Conservation (phyloP, 2,888 invertebrate genomes). For the Disparrhopalites patrizii region DNA sequence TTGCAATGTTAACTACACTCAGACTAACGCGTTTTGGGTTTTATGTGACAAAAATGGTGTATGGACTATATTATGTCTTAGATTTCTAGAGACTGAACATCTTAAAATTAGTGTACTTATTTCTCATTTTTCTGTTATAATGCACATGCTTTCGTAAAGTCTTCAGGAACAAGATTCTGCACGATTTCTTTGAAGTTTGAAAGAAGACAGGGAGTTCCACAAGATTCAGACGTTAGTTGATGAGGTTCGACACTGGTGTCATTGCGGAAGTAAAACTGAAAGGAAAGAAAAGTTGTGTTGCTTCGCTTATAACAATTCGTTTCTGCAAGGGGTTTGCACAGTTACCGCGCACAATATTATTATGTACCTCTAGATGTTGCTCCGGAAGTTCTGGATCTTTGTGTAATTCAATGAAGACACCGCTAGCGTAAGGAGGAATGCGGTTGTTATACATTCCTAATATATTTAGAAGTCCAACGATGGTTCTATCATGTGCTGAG, state of each 20-base stretch:
- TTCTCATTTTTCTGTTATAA: no score
- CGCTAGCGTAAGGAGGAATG: slow-evolving; percentile 54
- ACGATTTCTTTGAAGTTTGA: not conserved
- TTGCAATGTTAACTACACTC: no score
- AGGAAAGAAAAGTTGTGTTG: slow-evolving; percentile 25
- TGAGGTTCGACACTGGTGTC: not conserved
- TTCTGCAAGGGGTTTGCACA: not conserved
- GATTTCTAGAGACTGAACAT: no score
- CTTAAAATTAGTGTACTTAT: no score
- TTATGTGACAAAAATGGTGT: no score
- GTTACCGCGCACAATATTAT: not conserved
- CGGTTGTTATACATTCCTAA: slow-evolving; percentile 58
- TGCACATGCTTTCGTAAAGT: slow-evolving; percentile 8
- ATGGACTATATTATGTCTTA: no score
- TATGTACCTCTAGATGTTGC: slow-evolving; percentile 52
- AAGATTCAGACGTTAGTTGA: not conserved
- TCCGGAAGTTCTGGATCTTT: slow-evolving; percentile 52
- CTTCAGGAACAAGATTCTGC: not conserved
- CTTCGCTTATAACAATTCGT: not conserved
- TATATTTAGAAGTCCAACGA: slow-evolving; percentile 69
- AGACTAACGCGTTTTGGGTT: no score
- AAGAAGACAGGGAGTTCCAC: slow-evolving; percentile 4
- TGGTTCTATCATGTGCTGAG: slow-evolving; percentile 75
- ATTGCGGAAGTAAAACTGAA: slow-evolving; percentile 16
- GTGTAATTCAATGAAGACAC: slow-evolving; percentile 67